Evolutionary conservation across 2,113 vertebrate species (phyloP).

Genomic region (Neolamprologus fasciatus): DNA sequence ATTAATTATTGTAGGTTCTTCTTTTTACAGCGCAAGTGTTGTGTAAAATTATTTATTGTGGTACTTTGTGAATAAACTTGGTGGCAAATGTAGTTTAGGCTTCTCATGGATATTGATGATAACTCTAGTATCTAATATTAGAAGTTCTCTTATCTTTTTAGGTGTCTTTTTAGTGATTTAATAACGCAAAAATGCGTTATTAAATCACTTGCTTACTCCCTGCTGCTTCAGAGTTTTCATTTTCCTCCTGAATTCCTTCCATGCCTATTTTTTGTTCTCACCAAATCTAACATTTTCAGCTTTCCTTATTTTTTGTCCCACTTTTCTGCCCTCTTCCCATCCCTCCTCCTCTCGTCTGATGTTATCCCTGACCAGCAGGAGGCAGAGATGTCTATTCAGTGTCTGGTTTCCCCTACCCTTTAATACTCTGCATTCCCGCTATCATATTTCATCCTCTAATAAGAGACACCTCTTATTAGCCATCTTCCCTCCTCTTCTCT

Average conservation of each 20-base stretch:
- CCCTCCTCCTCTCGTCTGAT: neutral
- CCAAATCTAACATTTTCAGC: neutral
- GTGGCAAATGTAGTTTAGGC: neutral
- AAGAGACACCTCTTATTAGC: slow-evolving; percentile 27
- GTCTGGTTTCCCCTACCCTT: neutral
- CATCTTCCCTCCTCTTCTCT: neutral
- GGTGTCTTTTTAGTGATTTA: too few relatives aligned
- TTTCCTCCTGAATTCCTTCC: neutral
- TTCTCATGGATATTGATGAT: neutral
- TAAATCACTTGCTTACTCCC: neutral
- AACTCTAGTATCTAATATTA: neutral
- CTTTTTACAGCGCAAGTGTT: neutral
- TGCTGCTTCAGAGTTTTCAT: neutral
- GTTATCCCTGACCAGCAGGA: slow-evolving; percentile 27
- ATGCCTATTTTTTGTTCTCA: neutral
- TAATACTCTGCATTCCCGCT: neutral
- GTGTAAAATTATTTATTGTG: neutral
- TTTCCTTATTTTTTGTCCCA: neutral
- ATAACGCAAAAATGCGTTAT: neutral
- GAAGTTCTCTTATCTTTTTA: neutral
- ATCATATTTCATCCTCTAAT: slow-evolving; percentile 32
- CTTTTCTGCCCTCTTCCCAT: neutral
- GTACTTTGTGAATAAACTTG: neutral
- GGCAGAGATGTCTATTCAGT: slow-evolving; percentile 19
- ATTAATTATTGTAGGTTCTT: neutral